Percentiles rank a stretch among this genome's conserved stretches.
Evolutionary conservation across 2,113 vertebrate species (phyloP).

Genomic region (Acrocephalus arundinaceus): DNA sequence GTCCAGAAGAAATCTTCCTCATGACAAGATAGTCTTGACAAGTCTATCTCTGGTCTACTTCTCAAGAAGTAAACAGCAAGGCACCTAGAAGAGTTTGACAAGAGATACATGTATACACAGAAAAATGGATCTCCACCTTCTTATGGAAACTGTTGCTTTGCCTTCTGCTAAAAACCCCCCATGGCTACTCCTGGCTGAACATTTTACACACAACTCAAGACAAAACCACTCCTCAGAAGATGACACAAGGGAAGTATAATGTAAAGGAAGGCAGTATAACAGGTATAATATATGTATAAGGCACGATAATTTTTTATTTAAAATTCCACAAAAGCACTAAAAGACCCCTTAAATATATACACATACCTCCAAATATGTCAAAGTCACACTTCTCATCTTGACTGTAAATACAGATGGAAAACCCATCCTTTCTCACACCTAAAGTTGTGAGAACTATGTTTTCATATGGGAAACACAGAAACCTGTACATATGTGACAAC

Average conservation of each 20-base stretch:
- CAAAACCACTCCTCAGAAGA: not conserved
- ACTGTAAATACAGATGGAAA: not conserved
- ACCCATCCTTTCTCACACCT: not conserved
- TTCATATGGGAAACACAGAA: not conserved
- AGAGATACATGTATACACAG: not conserved
- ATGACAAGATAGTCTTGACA: not conserved
- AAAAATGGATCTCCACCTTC: not conserved
- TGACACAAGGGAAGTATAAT: not conserved
- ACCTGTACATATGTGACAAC: not conserved
- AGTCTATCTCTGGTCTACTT: not conserved
- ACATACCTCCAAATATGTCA: not conserved
- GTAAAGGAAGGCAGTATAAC: not conserved
- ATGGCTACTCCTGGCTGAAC: rapidly evolving
- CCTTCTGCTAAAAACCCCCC: not conserved
- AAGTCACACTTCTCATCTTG: not conserved
- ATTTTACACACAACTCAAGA: not conserved
- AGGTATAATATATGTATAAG: not conserved
- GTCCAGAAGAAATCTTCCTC: not conserved
- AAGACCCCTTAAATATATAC: rapidly evolving
- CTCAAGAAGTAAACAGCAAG: not conserved
- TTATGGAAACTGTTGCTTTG: not conserved
- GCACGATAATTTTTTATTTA: not conserved
- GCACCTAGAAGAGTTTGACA: not conserved
- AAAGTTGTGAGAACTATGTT: not conserved
- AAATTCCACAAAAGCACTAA: not conserved